Conservation (phyloP, 2,113 vertebrate species). For the Natator depressus region DNA sequence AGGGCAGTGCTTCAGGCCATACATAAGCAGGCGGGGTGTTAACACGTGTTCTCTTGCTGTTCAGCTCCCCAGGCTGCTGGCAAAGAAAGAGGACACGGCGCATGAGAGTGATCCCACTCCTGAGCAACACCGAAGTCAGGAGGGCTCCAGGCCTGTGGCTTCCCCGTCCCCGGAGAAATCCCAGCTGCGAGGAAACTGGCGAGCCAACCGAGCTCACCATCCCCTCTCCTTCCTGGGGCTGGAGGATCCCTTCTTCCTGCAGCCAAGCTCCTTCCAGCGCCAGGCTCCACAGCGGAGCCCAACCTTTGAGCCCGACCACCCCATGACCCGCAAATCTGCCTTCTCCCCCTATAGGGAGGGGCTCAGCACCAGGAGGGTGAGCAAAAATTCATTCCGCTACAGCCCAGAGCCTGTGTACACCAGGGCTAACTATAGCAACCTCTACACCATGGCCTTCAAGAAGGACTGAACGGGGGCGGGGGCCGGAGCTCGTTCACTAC, state of each 20-base stretch:
- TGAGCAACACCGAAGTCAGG: constrained; percentile 1
- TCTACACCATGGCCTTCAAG: constrained; percentile 71
- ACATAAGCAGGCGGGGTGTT: background rate
- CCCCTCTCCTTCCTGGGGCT: constrained; percentile 66
- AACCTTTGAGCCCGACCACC: constrained; percentile 38
- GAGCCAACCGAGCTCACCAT: constrained; percentile 44
- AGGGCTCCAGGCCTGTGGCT: background rate
- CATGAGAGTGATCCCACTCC: background rate
- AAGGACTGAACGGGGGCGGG: constrained; percentile 64
- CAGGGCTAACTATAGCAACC: constrained; percentile 67
- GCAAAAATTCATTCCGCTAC: constrained; percentile 80
- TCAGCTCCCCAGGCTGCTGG: constrained; percentile 74
- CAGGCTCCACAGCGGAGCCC: constrained; percentile 57
- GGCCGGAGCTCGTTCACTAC: fast-evolving
- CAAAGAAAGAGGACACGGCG: constrained; percentile 63
- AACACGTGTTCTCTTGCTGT: background rate
- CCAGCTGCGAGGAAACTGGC: constrained; percentile 50
- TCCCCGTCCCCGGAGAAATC: constrained; percentile 6
- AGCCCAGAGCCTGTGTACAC: constrained; percentile 69
- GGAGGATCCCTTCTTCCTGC: constrained; percentile 61
- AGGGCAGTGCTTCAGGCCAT: background rate
- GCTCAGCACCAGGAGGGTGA: constrained; percentile 63
- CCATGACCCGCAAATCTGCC: background rate
- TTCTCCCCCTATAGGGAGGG: constrained; percentile 59
- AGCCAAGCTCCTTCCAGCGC: background rate